These are phyloP conservation scores for Chloroceryle aenea DNA, from an alignment of 2,113 vertebrate genomes.

Conservation along the genomic window DNA sequence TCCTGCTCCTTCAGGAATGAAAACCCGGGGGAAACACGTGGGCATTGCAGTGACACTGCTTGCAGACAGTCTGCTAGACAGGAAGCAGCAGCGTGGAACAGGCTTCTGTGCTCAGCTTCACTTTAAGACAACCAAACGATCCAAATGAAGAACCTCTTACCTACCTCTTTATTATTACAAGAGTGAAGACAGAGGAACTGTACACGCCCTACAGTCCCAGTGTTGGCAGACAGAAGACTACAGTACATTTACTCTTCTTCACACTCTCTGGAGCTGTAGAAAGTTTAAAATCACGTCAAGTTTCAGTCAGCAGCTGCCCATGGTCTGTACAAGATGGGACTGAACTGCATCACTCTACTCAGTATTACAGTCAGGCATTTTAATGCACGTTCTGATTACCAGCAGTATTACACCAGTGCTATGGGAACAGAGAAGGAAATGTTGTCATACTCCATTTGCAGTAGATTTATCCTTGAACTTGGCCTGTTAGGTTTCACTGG, in stretches of 20 bases:
- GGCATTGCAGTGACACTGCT: neutral
- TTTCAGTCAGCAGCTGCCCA: neutral
- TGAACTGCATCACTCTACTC: neutral
- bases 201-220: rapidly evolving
- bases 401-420: neutral
- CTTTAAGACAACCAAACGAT: neutral
- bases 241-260: neutral
- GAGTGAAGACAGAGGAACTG: neutral
- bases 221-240: neutral
- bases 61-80: neutral
- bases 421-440: neutral
- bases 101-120: neutral
- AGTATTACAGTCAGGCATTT: neutral
- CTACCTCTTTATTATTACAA: neutral
- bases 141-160: neutral
- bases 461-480: neutral
- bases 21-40: neutral
- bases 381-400: neutral
- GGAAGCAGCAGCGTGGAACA: neutral
- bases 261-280: neutral
- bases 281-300: neutral
- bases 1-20: neutral
- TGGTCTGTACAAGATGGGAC: neutral
- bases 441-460: neutral
- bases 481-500: neutral